Conservation (phyloP, 1,140 invertebrate genomes). For the Nebria ingens region DNA sequence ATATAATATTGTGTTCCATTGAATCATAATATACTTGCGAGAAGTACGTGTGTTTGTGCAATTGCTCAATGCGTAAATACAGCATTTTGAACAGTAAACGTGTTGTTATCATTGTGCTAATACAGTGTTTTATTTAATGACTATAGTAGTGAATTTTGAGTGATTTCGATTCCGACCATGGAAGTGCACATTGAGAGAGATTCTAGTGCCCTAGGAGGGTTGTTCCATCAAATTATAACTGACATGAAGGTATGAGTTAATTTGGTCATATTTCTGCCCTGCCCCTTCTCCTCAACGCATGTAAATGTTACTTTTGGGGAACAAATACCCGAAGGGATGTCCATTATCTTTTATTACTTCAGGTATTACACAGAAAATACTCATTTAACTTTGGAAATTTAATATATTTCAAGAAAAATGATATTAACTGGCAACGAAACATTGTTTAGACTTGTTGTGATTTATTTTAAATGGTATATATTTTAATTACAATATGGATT, state of each 20-base stretch:
- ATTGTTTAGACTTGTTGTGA: too few relatives aligned
- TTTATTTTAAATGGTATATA: too few relatives aligned
- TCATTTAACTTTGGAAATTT: too few relatives aligned
- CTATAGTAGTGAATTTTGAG: slow-evolving; percentile 1
- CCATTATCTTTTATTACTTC: background rate
- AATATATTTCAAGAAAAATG: too few relatives aligned
- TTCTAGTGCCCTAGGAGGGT: slow-evolving; percentile 64
- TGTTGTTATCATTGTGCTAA: background rate
- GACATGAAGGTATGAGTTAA: slow-evolving; percentile 67
- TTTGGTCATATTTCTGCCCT: background rate
- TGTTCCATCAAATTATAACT: slow-evolving; percentile 75
- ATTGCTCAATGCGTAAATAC: background rate
- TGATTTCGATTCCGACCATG: slow-evolving; percentile 35
- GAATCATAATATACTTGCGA: background rate
- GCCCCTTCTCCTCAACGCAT: too few relatives aligned
- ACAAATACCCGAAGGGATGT: background rate
- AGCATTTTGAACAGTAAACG: background rate
- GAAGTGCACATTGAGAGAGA: slow-evolving; percentile 65
- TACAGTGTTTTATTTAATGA: background rate
- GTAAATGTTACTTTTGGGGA: too few relatives aligned
- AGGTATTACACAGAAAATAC: too few relatives aligned
- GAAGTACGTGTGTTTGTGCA: background rate
- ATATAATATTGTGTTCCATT: background rate
- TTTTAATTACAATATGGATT: too few relatives aligned
- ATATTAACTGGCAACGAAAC: too few relatives aligned